Percentiles rank a stretch among this genome's conserved stretches.
phyloP scores from a whole-genome alignment of 2,888 invertebrate genomes.

The Heliconius ismenius region DNA sequence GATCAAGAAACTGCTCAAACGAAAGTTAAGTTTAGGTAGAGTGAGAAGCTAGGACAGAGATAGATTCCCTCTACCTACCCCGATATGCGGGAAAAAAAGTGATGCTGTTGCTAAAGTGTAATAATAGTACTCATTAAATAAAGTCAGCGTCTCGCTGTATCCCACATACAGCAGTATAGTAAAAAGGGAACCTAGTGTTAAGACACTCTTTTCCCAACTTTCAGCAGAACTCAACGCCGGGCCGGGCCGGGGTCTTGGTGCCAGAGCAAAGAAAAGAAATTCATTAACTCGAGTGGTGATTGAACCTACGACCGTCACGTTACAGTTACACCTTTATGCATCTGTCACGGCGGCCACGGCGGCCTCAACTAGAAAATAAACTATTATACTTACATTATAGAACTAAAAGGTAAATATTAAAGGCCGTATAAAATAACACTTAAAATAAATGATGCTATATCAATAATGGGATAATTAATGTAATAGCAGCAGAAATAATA shows the following conservation, averaged over 20 bases:
- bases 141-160: too few relatives aligned
- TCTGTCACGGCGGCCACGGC: too few relatives aligned
- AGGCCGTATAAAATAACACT: background rate
- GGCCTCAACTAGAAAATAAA: too few relatives aligned
- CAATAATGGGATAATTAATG: conserved; percentile 19
- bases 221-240: too few relatives aligned
- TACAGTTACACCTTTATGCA: too few relatives aligned
- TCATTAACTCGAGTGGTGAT: too few relatives aligned
- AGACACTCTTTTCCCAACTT: background rate
- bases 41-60: too few relatives aligned
- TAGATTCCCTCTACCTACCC: too few relatives aligned
- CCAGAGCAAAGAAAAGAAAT: too few relatives aligned
- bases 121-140: background rate
- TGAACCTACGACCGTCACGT: too few relatives aligned
- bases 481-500: conserved; percentile 6
- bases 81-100: background rate
- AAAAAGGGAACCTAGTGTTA: background rate
- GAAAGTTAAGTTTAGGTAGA: background rate
- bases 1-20: background rate
- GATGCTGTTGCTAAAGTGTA: background rate
- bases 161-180: too few relatives aligned
- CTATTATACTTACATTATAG: background rate
- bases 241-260: too few relatives aligned
- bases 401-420: background rate
- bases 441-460: conserved; percentile 22